Percentiles rank a stretch among this genome's conserved stretches.
These are phyloP conservation scores for Synergus itoensis DNA, from an alignment of 2,888 invertebrate species.

Conservation along the genomic window DNA sequence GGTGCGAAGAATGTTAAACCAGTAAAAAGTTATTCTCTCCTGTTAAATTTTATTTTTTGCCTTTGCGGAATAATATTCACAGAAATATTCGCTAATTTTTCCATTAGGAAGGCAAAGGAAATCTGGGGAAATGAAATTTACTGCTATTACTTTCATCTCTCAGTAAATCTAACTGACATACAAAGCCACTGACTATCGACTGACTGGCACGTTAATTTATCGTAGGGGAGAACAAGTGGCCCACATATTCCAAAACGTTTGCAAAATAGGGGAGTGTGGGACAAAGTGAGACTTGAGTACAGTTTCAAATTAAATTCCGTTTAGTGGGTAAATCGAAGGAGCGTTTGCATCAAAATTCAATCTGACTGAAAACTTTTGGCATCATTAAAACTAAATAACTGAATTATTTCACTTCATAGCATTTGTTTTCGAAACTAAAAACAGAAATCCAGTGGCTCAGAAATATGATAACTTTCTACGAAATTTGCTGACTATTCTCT, in stretches of 20 bases:
- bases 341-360: not conserved
- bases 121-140: constrained; percentile 25
- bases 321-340: not conserved
- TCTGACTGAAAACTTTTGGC: too few species aligned
- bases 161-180: constrained; percentile 14
- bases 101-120: constrained; percentile 14
- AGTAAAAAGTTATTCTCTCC: not conserved
- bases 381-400: too few species aligned
- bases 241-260: constrained; percentile 33
- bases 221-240: constrained; percentile 29
- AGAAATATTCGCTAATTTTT: not conserved
- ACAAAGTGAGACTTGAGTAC: constrained; percentile 1
- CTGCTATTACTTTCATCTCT: constrained; percentile 5
- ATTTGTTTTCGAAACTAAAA: not conserved
- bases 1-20: not conserved
- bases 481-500: constrained; percentile 26
- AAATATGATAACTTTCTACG: constrained; percentile 6
- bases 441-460: not conserved
- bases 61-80: not conserved
- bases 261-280: constrained; percentile 23
- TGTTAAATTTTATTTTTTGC: too few species aligned
- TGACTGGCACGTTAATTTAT: constrained; percentile 19
- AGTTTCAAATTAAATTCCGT: not conserved
- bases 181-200: constrained; percentile 36
- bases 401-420: too few species aligned